Conservation (phyloP, 2,888 invertebrate genomes). For the Drosophila mercatorum region DNA sequence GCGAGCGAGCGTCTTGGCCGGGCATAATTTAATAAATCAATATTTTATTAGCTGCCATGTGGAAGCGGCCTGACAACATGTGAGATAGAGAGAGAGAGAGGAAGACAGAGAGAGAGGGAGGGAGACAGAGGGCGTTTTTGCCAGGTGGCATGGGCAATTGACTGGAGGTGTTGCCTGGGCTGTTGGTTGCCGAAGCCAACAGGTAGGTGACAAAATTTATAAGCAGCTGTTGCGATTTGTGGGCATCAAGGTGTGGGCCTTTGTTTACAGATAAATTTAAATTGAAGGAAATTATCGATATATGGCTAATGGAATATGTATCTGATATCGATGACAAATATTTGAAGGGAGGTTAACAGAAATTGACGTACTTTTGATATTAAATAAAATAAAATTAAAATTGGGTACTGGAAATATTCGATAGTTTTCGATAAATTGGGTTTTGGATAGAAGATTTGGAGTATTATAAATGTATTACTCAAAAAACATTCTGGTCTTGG, state of each 20-base stretch:
- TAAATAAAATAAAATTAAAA: background rate
- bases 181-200: slow-evolving; percentile 23
- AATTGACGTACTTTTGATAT: background rate
- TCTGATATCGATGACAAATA: too few relatives aligned
- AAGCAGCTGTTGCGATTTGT: slow-evolving; percentile 34
- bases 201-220: slow-evolving; percentile 51
- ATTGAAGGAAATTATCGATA: background rate
- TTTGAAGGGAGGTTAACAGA: background rate
- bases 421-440: too few relatives aligned
- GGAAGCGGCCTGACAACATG: slow-evolving; percentile 24
- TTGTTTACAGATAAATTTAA: background rate
- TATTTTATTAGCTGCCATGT: slow-evolving; percentile 75
- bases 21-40: slow-evolving; percentile 77
- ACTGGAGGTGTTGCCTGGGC: background rate
- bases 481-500: too few relatives aligned
- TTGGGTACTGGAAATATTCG: too few relatives aligned
- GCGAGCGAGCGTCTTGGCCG: slow-evolving; percentile 27
- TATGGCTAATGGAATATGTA: background rate
- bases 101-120: background rate
- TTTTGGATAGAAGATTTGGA: too few relatives aligned
- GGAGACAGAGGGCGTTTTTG: too few relatives aligned
- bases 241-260: background rate
- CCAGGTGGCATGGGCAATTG: background rate
- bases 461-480: too few relatives aligned
- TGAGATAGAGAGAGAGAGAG: background rate